phyloP scores from a whole-genome alignment of 2,113 vertebrate genomes.

The Speoplatyrhinus poulsoni region DNA sequence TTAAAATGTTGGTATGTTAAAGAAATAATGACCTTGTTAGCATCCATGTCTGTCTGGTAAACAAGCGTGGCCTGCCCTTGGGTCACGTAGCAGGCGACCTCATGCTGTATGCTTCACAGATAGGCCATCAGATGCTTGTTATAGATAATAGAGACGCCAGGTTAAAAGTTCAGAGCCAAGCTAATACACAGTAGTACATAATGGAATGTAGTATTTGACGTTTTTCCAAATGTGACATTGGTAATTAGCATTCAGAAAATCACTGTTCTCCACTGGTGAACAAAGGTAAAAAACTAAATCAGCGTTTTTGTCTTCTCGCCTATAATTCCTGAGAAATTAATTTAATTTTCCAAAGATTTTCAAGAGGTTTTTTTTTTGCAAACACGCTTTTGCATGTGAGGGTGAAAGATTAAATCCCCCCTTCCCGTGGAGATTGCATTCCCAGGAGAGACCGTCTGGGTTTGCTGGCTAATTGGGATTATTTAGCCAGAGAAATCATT shows the following conservation, averaged over 20 bases:
- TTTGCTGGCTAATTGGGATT: constrained; percentile 69
- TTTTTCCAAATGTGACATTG: constrained; percentile 25
- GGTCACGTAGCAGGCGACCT: not conserved
- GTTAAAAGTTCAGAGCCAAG: constrained; percentile 13
- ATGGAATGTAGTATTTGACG: not conserved
- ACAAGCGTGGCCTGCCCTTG: no score
- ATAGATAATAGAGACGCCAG: constrained; percentile 9
- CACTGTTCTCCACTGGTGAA: not conserved
- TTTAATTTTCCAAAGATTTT: constrained; percentile 47
- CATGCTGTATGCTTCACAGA: constrained; percentile 23
- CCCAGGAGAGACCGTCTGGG: constrained; percentile 62
- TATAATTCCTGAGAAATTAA: constrained; percentile 29
- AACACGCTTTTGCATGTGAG: constrained; percentile 50
- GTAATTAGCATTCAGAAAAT: constrained; percentile 42
- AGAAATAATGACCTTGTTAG: no score
- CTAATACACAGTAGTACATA: not conserved
- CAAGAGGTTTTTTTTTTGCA: constrained; percentile 36
- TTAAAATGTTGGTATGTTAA: no score
- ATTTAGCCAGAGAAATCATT: constrained; percentile 61
- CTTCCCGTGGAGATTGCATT: constrained; percentile 61
- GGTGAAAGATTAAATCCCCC: constrained; percentile 63
- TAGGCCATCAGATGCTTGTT: constrained; percentile 34
- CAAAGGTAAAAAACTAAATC: constrained; percentile 38
- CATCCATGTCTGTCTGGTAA: no score
- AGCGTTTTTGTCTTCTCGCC: constrained; percentile 37